These are phyloP conservation scores for Stictocephala bisonia DNA, from an alignment of 2,888 invertebrate genomes.

Conservation along the genomic window DNA sequence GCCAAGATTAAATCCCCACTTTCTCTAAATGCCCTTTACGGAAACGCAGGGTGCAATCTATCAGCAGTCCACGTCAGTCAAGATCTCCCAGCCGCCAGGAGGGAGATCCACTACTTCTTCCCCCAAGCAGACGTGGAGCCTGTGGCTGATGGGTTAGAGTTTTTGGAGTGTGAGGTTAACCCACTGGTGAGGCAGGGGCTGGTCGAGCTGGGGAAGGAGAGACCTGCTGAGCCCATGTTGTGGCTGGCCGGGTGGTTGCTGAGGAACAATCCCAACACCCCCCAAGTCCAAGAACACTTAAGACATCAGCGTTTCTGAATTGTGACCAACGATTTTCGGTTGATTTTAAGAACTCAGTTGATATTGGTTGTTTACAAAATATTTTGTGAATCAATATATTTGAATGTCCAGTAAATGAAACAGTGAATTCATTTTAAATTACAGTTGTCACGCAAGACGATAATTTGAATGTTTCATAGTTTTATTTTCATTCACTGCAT, in stretches of 20 bases:
- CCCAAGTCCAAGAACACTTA: constrained; percentile 64
- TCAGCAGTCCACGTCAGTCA: constrained; percentile 87
- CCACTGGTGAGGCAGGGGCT: constrained; percentile 73
- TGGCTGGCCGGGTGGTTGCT: constrained; percentile 84
- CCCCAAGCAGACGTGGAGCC: constrained; percentile 84
- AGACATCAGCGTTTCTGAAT: neutral
- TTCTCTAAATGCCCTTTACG: constrained; percentile 16
- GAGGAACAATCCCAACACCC: constrained; percentile 80
- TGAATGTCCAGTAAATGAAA: no score
- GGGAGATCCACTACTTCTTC: constrained; percentile 91
- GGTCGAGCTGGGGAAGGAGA: constrained; percentile 74
- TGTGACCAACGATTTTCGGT: no score
- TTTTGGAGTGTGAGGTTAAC: constrained; percentile 75
- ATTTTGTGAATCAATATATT: no score
- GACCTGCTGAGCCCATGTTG: constrained; percentile 80
- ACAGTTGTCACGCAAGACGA: no score
- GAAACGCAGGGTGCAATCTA: constrained; percentile 37
- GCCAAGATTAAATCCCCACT: neutral
- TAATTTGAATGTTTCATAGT: no score
- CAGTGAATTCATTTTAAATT: no score
- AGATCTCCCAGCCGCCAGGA: constrained; percentile 72
- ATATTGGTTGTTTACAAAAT: no score
- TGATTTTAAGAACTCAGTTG: no score
- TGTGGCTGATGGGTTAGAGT: constrained; percentile 73
- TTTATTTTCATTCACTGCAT: no score